Evolutionary conservation across 2,888 invertebrate genomes (phyloP).

Genomic region (Escarpia spicata): DNA sequence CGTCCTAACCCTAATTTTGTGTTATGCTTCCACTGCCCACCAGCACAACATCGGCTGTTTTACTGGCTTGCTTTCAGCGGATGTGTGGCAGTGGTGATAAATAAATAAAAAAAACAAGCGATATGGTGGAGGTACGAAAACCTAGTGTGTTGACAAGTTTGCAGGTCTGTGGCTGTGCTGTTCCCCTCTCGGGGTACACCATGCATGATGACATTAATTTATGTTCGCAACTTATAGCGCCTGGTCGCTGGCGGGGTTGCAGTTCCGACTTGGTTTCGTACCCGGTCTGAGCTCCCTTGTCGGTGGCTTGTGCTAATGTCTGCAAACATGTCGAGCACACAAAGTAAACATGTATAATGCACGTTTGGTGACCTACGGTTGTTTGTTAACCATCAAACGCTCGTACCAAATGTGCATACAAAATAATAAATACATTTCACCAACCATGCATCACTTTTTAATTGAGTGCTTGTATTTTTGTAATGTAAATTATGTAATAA

Average conservation of each 20-base stretch:
- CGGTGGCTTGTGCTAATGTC: not conserved
- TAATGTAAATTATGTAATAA: too few species aligned
- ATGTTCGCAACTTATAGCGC: not conserved
- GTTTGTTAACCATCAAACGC: not conserved
- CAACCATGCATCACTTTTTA: too few species aligned
- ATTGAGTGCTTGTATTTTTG: too few species aligned
- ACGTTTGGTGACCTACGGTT: not conserved
- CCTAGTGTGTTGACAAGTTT: not conserved
- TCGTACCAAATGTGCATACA: not conserved
- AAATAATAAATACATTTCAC: not conserved
- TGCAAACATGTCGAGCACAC: not conserved
- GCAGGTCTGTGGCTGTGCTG: not conserved
- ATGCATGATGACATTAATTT: too few species aligned
- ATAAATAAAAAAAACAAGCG: not conserved
- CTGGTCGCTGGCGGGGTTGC: not conserved
- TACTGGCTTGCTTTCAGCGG: slow-evolving; percentile 13
- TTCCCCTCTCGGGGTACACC: not conserved
- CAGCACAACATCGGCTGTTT: slow-evolving; percentile 14
- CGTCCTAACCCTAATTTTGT: not conserved
- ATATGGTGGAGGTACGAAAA: not conserved
- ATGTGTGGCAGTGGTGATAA: not conserved
- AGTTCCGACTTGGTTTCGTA: slow-evolving; percentile 8
- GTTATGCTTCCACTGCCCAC: not conserved
- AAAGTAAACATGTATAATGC: not conserved
- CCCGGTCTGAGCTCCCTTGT: not conserved